Base-by-base conservation (phyloP, 2,888 invertebrate genomes). In the Agriotes lineatus region DNA sequence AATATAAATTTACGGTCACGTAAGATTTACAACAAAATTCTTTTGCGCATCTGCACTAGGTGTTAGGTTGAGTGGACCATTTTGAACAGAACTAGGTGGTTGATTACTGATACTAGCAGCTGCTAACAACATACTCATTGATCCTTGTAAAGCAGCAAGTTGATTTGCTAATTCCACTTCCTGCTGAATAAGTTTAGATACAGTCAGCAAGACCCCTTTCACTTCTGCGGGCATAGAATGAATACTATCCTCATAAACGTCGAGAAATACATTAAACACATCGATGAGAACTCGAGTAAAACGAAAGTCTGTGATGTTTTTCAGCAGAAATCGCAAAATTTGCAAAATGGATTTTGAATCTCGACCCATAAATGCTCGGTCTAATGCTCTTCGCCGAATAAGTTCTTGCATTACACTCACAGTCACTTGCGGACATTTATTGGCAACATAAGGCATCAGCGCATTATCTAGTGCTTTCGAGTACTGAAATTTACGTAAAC, bases 351-450 rank as follows among this genome's bases (percentile, higher is more conserved):
- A 88, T 72, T 89, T 88, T 56, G 91, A 90, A 66, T 90, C 87
- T 66, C 95, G 87, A 1, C 92, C 93, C 45, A 89, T 88, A 45
- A 97, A 84, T 0, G 96, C 96, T 70, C 90, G 87, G 77, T 88
- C 86, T 16, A 99, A 84, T 0, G 92, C 94, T 81, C 92, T 90
- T 62, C 97, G 88, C 78, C 94, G 88, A n/a, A 93, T 91, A 70
- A 98, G 85, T 84, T 97, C 97, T 81, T 94, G 93, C 78, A 97
- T 87, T 4, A 97, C 86, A 56, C 92, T 90, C 30, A 95, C 90
- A 1, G 95, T 92, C 20, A 91, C 87, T 75, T 95, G 92, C 0
- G 97, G 96, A 37, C 82, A 86, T 79, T 89, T 90, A 35, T 86
- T 88, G 0, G 86, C 82, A n/a, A 90, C 85, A 78, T 87, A 87